These are phyloP conservation scores for Marmota flaviventris DNA, from an alignment of 2,113 vertebrate species.

Conservation along the genomic window DNA sequence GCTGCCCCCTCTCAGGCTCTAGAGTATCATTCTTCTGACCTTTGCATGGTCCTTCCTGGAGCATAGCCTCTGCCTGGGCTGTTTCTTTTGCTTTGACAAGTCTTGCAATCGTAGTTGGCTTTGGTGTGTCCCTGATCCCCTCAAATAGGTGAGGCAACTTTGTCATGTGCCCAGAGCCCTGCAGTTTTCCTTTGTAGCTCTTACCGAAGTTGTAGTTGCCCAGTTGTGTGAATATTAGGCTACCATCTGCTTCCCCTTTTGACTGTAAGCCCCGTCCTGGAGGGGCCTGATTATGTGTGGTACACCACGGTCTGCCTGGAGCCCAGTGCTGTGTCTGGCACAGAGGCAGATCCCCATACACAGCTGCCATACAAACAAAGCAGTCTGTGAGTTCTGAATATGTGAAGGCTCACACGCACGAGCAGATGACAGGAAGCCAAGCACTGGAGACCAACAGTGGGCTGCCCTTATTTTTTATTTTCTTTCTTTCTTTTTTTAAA, in stretches of 20 bases:
- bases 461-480: background rate
- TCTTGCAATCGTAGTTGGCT: background rate
- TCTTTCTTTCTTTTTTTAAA: background rate
- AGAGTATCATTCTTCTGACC: background rate
- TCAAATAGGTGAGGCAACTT: background rate
- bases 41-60: background rate
- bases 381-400: background rate
- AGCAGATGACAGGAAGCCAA: background rate
- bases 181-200: background rate
- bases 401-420: background rate
- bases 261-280: background rate
- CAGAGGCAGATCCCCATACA: background rate
- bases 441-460: background rate
- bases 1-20: background rate
- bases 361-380: background rate
- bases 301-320: background rate
- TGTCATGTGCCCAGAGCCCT: background rate
- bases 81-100: background rate
- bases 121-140: background rate
- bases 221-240: background rate
- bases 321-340: background rate
- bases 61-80: background rate
- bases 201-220: background rate
- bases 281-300: background rate
- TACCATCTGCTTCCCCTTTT: background rate